Evolutionary conservation across 1,140 invertebrate species (phyloP), one percentile per base, ranked within the genome.

Genomic region (Venturia canescens): DNA sequence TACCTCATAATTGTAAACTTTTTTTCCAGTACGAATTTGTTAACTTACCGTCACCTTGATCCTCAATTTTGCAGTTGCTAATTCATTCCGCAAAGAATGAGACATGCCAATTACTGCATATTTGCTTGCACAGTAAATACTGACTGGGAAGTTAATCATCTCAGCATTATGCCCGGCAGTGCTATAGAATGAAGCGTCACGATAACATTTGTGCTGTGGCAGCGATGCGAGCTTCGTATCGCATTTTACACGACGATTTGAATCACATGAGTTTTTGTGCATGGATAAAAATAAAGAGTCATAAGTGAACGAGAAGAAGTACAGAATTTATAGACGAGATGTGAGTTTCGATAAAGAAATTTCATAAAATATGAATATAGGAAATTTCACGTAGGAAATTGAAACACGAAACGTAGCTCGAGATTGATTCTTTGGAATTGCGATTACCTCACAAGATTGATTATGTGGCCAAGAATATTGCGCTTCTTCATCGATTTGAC

Each of bases 361-460:
- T 11, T 44, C 7, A 11, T 13, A 13, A 44, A 15, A 23, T 66
- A n/a, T 44, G 38, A 44, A 44, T 6, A 44, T 44, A 13, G 13
- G 38, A 44, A 44, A 44, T 1, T 44, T 44, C 38, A 13, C 11
- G 7, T 4, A 44, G 13, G 38, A 13, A 6, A 44, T 44, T 44
- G 1, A 11, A 44, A 6, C 1, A 44, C 38, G 31, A 34, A 3
- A 34, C 11, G 38, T 44, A 44, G 7, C 13, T 44, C 1, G 13
- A 44, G 38, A 44, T 44, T 11, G 38, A 21, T n/a, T 53, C 18
- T n/a, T n/a, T 53, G 50, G 18, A 53, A 53, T n/a, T 21, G 50
- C 16, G 3, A 76, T 6, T 79, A 93, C 93, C 94, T 94, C 86
- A 91, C 93, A 11, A 95, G 91, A 63, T 94, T 91, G 76, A 94